Conservation (phyloP, 1,140 invertebrate species). For the Bursaphelenchus mucronatus region DNA sequence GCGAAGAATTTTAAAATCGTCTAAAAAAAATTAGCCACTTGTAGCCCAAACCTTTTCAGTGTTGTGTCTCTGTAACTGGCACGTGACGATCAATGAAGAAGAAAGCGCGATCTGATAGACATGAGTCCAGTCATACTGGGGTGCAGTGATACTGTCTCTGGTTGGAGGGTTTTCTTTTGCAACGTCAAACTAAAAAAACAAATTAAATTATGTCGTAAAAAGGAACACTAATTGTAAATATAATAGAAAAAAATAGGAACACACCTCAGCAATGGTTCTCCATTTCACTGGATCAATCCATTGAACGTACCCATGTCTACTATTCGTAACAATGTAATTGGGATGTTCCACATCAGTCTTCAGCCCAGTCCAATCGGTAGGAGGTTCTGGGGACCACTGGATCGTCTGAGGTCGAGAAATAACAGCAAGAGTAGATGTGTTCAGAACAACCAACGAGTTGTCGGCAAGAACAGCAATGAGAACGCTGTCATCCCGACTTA, state of each 20-base stretch:
- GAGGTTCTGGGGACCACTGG: constrained; percentile 10
- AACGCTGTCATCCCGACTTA: constrained; percentile 28
- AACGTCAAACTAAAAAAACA: constrained; percentile 31
- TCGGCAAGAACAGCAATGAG: constrained; percentile 27
- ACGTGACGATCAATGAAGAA: constrained; percentile 31
- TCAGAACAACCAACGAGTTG: constrained; percentile 32
- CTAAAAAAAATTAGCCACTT: constrained; percentile 2
- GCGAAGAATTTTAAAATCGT: constrained; percentile 32
- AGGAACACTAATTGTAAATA: neutral
- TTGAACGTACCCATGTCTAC: constrained; percentile 31
- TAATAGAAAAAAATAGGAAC: constrained; percentile 17
- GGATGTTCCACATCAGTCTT: constrained; percentile 22
- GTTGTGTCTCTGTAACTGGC: constrained; percentile 21
- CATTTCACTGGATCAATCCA: constrained; percentile 41
- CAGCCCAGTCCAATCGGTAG: constrained; percentile 10
- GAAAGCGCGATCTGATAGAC: constrained; percentile 23
- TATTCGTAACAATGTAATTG: constrained; percentile 31
- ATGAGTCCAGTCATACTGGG: constrained; percentile 33
- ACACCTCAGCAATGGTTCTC: constrained; percentile 30
- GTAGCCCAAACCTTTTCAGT: constrained; percentile 22
- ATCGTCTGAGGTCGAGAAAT: constrained; percentile 28
- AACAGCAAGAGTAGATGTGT: constrained; percentile 34
- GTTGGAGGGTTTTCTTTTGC: constrained; percentile 36
- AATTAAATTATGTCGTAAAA: constrained; percentile 6
- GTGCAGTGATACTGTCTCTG: constrained; percentile 28